These are phyloP conservation scores for Pangasius krempfi DNA, from an alignment of 2,797 vertebrate species.

Conservation along the genomic window DNA sequence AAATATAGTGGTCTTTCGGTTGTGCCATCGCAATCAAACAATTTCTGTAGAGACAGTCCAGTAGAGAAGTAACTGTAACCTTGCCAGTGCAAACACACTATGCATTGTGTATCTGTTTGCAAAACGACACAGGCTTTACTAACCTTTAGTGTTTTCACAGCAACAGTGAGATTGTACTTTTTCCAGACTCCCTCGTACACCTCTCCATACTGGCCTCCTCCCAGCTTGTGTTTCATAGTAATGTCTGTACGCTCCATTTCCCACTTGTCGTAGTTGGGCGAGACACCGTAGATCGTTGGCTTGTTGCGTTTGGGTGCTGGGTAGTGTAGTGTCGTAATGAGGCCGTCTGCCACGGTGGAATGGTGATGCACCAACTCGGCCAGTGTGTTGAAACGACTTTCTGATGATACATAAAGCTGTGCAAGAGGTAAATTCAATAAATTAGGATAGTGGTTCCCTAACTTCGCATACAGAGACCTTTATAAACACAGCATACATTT, in stretches of 20 bases:
- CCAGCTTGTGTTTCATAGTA: slow-evolving; percentile 98
- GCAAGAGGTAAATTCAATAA: slow-evolving; percentile 3
- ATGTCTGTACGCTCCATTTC: slow-evolving; percentile 99
- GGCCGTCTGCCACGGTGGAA: slow-evolving; percentile 92
- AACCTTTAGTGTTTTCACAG: slow-evolving; percentile 91
- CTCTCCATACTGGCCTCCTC: slow-evolving; percentile 97
- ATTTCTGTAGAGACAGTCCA: not conserved
- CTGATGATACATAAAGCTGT: slow-evolving; percentile 95
- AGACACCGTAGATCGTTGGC: slow-evolving; percentile 95
- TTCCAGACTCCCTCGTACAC: slow-evolving; percentile 99
- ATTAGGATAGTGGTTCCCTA: not conserved
- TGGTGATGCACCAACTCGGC: slow-evolving; percentile 98
- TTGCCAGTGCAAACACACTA: not conserved
- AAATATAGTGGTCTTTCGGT: not conserved
- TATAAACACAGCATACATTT: not conserved
- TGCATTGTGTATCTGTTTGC: not conserved
- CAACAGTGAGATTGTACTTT: slow-evolving; percentile 96
- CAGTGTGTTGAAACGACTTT: slow-evolving; percentile 96
- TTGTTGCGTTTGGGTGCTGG: slow-evolving; percentile 98
- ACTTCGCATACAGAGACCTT: not conserved
- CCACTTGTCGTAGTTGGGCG: slow-evolving; percentile 98
- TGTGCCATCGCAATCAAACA: not conserved
- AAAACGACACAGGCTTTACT: not conserved
- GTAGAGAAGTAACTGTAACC: not conserved
- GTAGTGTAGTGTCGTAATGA: slow-evolving; percentile 97